phyloP scores from a whole-genome alignment of 2,797 vertebrate genomes.

The Anabas testudineus region DNA sequence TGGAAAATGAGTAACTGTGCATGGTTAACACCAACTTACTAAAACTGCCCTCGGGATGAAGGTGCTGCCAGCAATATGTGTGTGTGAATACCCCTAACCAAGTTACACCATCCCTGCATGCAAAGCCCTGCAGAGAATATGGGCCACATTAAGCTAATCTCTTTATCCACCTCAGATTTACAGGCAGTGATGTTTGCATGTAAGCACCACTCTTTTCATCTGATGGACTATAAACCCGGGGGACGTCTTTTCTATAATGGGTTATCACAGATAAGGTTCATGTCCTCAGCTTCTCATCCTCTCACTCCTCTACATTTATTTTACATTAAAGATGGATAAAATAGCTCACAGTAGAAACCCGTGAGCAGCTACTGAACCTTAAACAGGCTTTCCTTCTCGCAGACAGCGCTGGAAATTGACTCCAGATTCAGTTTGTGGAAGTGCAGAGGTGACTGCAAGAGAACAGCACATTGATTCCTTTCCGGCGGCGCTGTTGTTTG shows the following conservation, averaged over 20 bases:
- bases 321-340: conserved; percentile 26
- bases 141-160: conserved; percentile 12
- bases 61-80: conserved; percentile 8
- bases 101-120: conserved; percentile 25
- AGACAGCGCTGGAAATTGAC: conserved; percentile 54
- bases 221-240: conserved; percentile 14
- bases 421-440: conserved; percentile 48
- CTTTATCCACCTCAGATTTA: neutral
- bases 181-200: neutral
- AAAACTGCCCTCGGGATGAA: conserved; percentile 10
- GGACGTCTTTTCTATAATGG: conserved; percentile 25
- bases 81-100: conserved; percentile 4
- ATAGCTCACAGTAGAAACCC: conserved; percentile 30
- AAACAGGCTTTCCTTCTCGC: conserved; percentile 18
- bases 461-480: conserved; percentile 53
- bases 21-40: conserved; percentile 2
- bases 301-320: conserved; percentile 13
- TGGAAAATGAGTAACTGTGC: conserved; percentile 19
- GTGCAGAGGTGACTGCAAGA: conserved; percentile 50
- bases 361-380: conserved; percentile 37
- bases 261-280: conserved; percentile 27
- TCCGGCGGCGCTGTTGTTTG: conserved; percentile 48
- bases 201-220: neutral
- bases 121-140: conserved; percentile 1
- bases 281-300: neutral